Evolutionary conservation across 2,113 vertebrate genomes (phyloP).

Genomic region (Prunella fulvescens): DNA sequence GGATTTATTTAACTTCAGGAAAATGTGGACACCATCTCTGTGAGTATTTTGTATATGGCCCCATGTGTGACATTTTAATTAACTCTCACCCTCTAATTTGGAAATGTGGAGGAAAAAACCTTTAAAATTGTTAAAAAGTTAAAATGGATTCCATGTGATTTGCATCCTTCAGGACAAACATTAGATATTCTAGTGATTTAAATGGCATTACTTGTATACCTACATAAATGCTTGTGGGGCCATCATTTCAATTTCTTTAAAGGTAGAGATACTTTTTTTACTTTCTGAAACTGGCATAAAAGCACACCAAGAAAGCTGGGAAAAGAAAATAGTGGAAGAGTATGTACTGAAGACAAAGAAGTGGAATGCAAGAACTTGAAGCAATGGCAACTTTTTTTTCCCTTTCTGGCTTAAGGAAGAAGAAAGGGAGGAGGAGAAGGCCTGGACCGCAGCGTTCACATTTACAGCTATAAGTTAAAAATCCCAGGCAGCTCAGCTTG

Average conservation of each 20-base stretch:
- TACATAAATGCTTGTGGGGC: background rate
- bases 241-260: background rate
- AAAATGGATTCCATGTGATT: background rate
- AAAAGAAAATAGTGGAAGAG: background rate
- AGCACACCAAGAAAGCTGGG: background rate
- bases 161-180: background rate
- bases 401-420: background rate
- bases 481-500: rapidly evolving
- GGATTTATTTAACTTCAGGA: background rate
- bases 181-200: background rate
- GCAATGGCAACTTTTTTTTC: background rate
- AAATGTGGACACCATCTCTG: background rate
- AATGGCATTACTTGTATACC: background rate
- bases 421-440: background rate
- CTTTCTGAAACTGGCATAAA: background rate
- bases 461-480: background rate
- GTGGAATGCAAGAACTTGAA: background rate
- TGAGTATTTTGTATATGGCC: background rate
- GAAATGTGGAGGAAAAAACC: rapidly evolving
- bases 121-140: background rate
- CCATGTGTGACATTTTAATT: background rate
- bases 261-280: background rate
- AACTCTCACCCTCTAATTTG: background rate
- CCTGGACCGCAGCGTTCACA: background rate
- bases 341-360: background rate